phyloP scores from a whole-genome alignment of 2,888 invertebrate genomes.

The Troglohyphantes excavatus region DNA sequence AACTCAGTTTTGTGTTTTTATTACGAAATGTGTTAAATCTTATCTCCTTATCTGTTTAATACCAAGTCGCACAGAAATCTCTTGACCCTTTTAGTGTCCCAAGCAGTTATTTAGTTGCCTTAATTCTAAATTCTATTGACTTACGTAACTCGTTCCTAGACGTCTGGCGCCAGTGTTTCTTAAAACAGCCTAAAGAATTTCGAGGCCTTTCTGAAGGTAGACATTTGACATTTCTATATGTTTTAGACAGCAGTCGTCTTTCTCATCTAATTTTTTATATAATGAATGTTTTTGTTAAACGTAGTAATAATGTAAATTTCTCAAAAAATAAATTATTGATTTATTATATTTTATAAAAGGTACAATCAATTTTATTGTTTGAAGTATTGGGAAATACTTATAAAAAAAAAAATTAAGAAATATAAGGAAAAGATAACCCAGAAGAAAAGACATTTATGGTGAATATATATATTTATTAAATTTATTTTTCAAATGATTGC shows the following conservation, averaged over 20 bases:
- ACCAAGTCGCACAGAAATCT: neutral
- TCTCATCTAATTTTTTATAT: too few species aligned
- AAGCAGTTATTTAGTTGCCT: neutral
- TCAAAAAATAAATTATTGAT: neutral
- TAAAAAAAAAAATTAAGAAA: too few species aligned
- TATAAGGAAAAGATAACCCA: too few species aligned
- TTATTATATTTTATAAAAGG: neutral
- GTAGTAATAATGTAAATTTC: too few species aligned
- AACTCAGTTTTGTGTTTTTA: neutral
- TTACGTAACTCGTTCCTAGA: neutral
- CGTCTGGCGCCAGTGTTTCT: conserved; percentile 4
- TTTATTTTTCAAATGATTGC: too few species aligned
- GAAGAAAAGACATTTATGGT: too few species aligned
- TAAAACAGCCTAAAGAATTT: neutral
- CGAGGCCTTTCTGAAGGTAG: neutral
- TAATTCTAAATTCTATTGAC: neutral
- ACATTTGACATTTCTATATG: conserved; percentile 9
- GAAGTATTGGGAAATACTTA: too few species aligned
- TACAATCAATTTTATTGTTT: neutral
- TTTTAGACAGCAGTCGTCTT: neutral
- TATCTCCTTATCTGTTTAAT: neutral
- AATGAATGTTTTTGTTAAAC: too few species aligned
- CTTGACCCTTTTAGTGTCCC: neutral
- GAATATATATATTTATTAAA: too few species aligned
- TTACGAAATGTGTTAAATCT: neutral